Evolutionary conservation across 2,113 vertebrate species (phyloP), one percentile per base, ranked within the genome.

Genomic region (Nannospalax galili): DNA sequence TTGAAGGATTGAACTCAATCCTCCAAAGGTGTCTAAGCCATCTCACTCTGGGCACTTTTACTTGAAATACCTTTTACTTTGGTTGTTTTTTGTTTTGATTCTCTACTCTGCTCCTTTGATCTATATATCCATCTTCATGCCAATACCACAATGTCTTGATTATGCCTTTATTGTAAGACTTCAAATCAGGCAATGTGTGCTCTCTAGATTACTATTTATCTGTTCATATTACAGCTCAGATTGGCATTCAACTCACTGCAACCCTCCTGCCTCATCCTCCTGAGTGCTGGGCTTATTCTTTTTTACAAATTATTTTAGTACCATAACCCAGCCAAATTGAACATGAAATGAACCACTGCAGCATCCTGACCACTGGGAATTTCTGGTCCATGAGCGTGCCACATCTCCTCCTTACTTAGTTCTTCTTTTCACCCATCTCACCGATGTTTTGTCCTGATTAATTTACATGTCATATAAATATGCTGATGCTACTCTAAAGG

Each of bases 271-370:
- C 42, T 69, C 32, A 84, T 12, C 32, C 64, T 69, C 30, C 64
- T 6, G 5, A 84, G 42, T 48, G 81, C 45, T 65, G 32, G 40
- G 40, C 22, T 84, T 48, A 7, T 72, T 90, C 88, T 7, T 88
- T 93, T 91, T 79, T 48, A 90, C 91, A 95, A 89, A 32, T 82
- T 78, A 65, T 64, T 95, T 88, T 86, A 52, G 30, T 75, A 88
- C 45, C 48, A 75, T 0, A 74, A 64, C 40, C 16, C 17, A 93
- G 89, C 45, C 10, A 56, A 90, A 42, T 0, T 69, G 73, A 74
- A 45, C 2, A 45, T n/a, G 45, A 72, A 62, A 79, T 91, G 42
- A 88, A 45, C 2, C 42, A 74, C 15, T 48, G 58, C 1, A 24
- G 58, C 19, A 45, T 60, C 11, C 35, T 79, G 64, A 65, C 24